Evolutionary conservation across 2,113 vertebrate species (phyloP).

Genomic region (Notothenia rossii): DNA sequence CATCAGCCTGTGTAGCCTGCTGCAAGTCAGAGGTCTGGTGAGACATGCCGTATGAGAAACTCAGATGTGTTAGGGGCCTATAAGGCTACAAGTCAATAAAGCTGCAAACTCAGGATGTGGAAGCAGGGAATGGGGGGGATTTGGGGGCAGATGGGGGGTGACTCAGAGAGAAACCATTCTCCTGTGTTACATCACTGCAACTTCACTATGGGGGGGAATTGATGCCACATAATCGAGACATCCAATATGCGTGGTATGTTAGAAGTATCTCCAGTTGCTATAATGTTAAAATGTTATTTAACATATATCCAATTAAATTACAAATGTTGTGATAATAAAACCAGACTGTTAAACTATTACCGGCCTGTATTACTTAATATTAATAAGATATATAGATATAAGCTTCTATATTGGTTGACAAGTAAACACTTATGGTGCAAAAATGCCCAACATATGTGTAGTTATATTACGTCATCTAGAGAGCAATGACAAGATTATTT

Average conservation of each 20-base stretch:
- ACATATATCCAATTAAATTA: neutral
- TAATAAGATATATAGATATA: neutral
- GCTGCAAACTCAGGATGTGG: conserved; percentile 64
- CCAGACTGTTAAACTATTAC: neutral
- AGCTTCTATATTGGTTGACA: neutral
- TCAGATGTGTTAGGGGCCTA: conserved; percentile 32
- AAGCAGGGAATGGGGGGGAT: conserved; percentile 56
- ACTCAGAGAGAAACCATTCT: conserved; percentile 60
- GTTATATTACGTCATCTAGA: neutral
- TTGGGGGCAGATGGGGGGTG: conserved; percentile 38
- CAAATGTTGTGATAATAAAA: neutral
- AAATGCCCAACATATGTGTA: no score
- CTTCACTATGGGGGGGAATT: conserved; percentile 36
- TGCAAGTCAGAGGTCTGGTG: conserved; percentile 52
- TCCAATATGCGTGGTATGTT: neutral
- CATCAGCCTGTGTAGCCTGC: conserved; percentile 24
- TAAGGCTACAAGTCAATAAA: conserved; percentile 56
- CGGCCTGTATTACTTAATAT: neutral
- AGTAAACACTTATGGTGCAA: no score
- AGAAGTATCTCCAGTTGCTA: neutral
- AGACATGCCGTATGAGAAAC: conserved; percentile 52
- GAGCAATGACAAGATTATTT: neutral
- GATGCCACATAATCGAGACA: conserved; percentile 36
- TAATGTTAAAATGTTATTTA: neutral
- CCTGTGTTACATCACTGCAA: conserved; percentile 65